phyloP scores from a whole-genome alignment of 2,113 vertebrate species.

The Megaleporinus macrocephalus region DNA sequence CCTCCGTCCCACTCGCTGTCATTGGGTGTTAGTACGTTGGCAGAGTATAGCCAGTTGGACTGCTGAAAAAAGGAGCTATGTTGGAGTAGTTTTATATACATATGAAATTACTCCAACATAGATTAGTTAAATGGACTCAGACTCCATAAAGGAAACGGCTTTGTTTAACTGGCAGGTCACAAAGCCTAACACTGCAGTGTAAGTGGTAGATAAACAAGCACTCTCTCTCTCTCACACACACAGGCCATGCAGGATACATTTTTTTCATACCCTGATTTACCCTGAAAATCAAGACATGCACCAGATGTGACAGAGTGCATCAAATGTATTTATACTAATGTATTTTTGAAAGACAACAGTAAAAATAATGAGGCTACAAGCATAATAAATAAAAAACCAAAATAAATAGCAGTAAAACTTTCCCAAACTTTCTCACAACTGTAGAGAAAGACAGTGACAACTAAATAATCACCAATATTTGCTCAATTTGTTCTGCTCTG shows the following conservation, averaged over 20 bases:
- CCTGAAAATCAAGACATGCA: background rate
- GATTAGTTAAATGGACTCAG: background rate
- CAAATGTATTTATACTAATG: background rate
- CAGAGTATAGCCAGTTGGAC: background rate
- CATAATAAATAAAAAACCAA: background rate
- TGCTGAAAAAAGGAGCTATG: background rate
- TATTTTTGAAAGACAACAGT: background rate
- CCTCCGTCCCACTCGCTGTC: background rate
- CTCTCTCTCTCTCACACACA: background rate
- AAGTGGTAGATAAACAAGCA: background rate
- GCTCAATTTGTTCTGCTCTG: background rate
- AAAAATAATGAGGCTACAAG: background rate
- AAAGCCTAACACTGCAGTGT: background rate
- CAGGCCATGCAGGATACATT: background rate
- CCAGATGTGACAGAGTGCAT: background rate
- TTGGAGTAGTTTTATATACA: background rate
- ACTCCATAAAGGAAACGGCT: background rate
- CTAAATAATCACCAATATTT: background rate
- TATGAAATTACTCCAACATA: background rate
- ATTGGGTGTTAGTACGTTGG: background rate
- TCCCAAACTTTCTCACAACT: background rate
- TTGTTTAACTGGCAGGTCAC: background rate
- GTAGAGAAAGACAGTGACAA: background rate
- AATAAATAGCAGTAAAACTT: background rate
- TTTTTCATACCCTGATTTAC: slow-evolving; percentile 1